phyloP scores from a whole-genome alignment of 2,113 vertebrate genomes.

The Dryoscopus gambensis region DNA sequence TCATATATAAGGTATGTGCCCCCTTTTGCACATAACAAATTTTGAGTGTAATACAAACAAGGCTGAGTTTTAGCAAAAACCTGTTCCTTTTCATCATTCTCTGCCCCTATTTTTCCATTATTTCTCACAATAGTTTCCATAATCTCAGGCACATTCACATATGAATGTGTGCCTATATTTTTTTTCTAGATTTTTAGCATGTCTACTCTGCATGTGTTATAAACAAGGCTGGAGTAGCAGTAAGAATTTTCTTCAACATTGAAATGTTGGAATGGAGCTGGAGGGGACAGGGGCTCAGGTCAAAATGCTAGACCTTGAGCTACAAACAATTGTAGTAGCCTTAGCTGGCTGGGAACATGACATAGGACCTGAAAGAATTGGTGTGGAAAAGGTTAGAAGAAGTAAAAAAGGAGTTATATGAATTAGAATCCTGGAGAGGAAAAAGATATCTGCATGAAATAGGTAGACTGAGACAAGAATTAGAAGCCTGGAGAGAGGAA shows the following conservation, averaged over 20 bases:
- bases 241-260: background rate
- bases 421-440: background rate
- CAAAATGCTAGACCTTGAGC: background rate
- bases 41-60: background rate
- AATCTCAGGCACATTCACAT: background rate
- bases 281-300: background rate
- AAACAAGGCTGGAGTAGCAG: background rate
- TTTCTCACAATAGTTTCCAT: background rate
- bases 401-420: background rate
- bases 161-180: background rate
- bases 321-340: background rate
- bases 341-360: background rate
- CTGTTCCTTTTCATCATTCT: background rate
- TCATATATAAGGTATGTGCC: background rate
- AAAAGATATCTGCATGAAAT: background rate
- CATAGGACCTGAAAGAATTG: background rate
- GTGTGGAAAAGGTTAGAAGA: background rate
- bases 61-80: background rate
- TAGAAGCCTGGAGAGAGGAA: background rate
- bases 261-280: background rate
- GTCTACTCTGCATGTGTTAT: background rate
- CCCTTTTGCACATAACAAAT: fast-evolving
- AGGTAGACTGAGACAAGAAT: background rate
- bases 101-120: background rate
- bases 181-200: background rate